phyloP scores from a whole-genome alignment of 2,888 invertebrate genomes.

The Eristalis pertinax region DNA sequence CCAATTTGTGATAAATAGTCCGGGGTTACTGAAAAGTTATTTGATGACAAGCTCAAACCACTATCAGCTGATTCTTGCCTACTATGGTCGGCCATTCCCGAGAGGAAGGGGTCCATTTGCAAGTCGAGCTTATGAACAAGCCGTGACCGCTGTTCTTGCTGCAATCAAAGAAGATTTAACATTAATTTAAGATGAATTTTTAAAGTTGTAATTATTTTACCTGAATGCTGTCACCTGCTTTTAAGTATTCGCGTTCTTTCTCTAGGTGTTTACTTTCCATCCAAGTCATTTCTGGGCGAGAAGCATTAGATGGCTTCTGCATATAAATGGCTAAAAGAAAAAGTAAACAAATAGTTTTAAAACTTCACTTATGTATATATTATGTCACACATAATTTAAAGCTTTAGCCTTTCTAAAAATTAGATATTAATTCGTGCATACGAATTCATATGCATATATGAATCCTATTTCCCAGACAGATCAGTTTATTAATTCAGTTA shows the following conservation, averaged over 20 bases:
- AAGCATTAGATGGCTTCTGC: slow-evolving; percentile 79
- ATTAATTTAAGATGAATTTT: neutral
- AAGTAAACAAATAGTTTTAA: neutral
- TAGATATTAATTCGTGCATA: too few relatives aligned
- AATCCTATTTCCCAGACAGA: too few relatives aligned
- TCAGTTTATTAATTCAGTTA: too few relatives aligned
- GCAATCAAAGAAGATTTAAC: slow-evolving; percentile 25
- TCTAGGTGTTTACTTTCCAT: slow-evolving; percentile 86
- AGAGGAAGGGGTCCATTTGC: slow-evolving; percentile 88
- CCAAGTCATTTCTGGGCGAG: slow-evolving; percentile 76
- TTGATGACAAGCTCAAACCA: slow-evolving; percentile 93
- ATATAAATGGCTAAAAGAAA: slow-evolving; percentile 77
- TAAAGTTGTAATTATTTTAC: slow-evolving; percentile 51
- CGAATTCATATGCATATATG: too few relatives aligned
- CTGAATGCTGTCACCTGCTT: slow-evolving; percentile 78
- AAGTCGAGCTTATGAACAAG: slow-evolving; percentile 68
- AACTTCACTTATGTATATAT: slow-evolving; percentile 11
- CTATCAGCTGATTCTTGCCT: slow-evolving; percentile 97
- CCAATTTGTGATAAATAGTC: slow-evolving; percentile 95
- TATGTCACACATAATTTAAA: neutral
- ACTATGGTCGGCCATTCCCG: slow-evolving; percentile 92
- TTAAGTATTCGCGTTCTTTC: slow-evolving; percentile 93
- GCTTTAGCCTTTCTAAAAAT: too few relatives aligned
- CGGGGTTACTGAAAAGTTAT: slow-evolving; percentile 94
- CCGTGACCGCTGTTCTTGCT: slow-evolving; percentile 57